Percentiles rank a stretch among this genome's conserved stretches.
phyloP scores from a whole-genome alignment of 2,113 vertebrate genomes.

The Meleagris gallopavo region DNA sequence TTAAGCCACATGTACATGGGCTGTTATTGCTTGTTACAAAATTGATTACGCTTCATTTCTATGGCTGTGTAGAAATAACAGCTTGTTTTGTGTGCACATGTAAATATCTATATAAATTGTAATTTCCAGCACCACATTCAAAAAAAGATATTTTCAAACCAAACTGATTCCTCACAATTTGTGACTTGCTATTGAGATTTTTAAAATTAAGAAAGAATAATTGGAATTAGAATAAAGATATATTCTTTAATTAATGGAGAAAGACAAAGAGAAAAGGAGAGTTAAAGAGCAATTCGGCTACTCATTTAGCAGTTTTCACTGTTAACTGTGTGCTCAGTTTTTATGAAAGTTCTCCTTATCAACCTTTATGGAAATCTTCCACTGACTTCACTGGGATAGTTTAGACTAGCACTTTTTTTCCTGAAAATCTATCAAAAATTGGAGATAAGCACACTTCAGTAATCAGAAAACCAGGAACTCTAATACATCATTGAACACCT shows the following conservation, averaged over 20 bases:
- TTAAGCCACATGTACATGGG: not conserved
- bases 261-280: not conserved
- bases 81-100: not conserved
- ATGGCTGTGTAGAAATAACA: not conserved
- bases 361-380: not conserved
- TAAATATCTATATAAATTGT: not conserved
- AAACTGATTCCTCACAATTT: not conserved
- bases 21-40: not conserved
- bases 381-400: not conserved
- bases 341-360: not conserved
- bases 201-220: not conserved
- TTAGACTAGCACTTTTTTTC: not conserved
- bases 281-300: not conserved
- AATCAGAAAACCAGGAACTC: not conserved
- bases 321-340: not conserved
- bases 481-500: not conserved
- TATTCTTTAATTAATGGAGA: not conserved
- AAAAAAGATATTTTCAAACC: not conserved
- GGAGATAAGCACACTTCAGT: not conserved
- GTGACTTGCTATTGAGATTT: not conserved
- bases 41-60: not conserved
- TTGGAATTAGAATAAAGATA: not conserved
- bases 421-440: not conserved
- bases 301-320: not conserved
- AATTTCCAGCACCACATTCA: not conserved